Percentiles rank a stretch among this genome's conserved stretches.
phyloP scores from a whole-genome alignment of 2,888 invertebrate species.

The Griposia aprilina region DNA sequence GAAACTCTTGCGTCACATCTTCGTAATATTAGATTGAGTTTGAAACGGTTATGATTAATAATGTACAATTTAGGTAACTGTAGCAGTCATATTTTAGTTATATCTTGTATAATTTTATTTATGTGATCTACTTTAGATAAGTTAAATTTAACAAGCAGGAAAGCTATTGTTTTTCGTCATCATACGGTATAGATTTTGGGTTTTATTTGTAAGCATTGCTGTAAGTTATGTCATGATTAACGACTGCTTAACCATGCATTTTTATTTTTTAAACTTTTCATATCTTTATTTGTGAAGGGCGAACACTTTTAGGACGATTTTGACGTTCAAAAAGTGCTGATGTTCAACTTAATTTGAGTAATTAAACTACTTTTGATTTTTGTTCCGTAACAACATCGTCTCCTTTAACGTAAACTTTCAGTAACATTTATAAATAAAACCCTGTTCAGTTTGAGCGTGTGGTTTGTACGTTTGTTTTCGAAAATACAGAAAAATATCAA shows the following conservation, averaged over 20 bases:
- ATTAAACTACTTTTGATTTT: too few species aligned
- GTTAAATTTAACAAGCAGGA: background rate
- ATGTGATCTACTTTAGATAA: slow-evolving; percentile 1
- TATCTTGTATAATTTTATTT: slow-evolving; percentile 4
- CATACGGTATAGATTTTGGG: background rate
- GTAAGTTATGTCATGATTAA: background rate
- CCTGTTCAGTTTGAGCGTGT: background rate
- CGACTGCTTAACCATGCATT: background rate
- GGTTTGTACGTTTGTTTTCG: background rate
- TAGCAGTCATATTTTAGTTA: background rate
- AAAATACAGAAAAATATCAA: background rate
- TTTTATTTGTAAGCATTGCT: background rate
- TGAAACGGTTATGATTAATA: slow-evolving; percentile 19
- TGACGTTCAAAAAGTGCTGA: background rate
- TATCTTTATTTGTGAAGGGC: background rate
- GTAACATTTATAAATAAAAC: background rate
- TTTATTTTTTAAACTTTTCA: background rate
- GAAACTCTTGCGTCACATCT: slow-evolving; percentile 20
- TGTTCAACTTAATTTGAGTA: background rate
- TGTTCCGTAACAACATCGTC: background rate
- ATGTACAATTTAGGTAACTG: slow-evolving; percentile 34
- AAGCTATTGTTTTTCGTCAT: background rate
- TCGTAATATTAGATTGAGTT: slow-evolving; percentile 19
- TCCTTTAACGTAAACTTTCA: background rate
- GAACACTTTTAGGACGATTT: background rate